Evolutionary conservation across 2,113 vertebrate species (phyloP), one percentile per base, ranked within the genome.

Genomic region (Tetraodon nigroviridis): DNA sequence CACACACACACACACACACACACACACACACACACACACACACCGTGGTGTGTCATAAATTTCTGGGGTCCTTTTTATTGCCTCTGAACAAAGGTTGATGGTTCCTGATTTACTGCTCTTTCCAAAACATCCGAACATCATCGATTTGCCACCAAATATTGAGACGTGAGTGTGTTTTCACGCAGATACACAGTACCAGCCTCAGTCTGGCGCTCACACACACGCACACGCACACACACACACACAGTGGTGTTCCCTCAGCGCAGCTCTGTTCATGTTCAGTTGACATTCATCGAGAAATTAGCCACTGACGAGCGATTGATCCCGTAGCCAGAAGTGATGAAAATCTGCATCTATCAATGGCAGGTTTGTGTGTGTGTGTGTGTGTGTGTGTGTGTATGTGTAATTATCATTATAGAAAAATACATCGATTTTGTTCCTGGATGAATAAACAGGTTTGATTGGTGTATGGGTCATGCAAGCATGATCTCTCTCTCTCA

Each of bases 21-120:
- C 64, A 29, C 54, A 27, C 46, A 42, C 58, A 41, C 55, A 44
- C 45, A 42, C 54, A 20, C 46, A 51, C 55, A 22, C 56, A 56
- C 64, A 50, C 64, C 13, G 24, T 14, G 1, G 27, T 56, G 63
- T 17, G 55, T 62, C 62, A 76, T 84, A 84, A 84, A 88, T 87
- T 73, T 70, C 60, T 47, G 51, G 37, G 60, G 59, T 67, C 73
- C 75, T 47, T 79, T 84, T 79, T 79, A 81, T 82, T 81, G 56
- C 58, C 54, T 27, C 66, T 68, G 58, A 47, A 69, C 70, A 76
- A 68, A 73, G 72, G 51, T 84, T 86, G 78, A 84, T 75, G 78
- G 78, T 82, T 83, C 84, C 19, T 75, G 70, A 83, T 85, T 82
- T 80, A 79, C 64, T 64, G 61, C 69, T 21, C 58, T 58, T 78